Conservation (phyloP, 2,888 invertebrate genomes). For the Leptinotarsa haldemani region DNA sequence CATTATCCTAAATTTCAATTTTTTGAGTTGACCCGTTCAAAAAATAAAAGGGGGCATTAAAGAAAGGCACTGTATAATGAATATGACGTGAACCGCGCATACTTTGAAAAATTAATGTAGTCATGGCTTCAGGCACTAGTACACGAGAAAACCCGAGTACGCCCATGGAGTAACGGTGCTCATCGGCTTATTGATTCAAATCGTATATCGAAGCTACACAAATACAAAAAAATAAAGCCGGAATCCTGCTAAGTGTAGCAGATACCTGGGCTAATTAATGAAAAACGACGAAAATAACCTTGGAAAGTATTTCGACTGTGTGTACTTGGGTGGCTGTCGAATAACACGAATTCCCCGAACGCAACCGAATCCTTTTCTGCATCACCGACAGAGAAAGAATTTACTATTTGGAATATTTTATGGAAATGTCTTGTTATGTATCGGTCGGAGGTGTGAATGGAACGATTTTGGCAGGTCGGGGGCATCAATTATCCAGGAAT, state of each 20-base stretch:
- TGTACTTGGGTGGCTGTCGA: slow-evolving; percentile 32
- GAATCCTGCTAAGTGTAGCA: slow-evolving; percentile 31
- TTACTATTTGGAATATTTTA: slow-evolving; percentile 19
- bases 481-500: slow-evolving; percentile 4
- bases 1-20: too few relatives aligned
- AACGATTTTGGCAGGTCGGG: neutral
- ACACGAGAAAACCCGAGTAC: neutral
- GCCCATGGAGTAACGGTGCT: slow-evolving; percentile 22
- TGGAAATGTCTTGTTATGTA: slow-evolving; percentile 14
- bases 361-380: slow-evolving; percentile 21
- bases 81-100: neutral
- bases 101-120: neutral
- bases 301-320: slow-evolving; percentile 18
- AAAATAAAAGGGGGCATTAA: too few relatives aligned
- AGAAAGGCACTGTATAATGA: neutral
- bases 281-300: slow-evolving; percentile 27
- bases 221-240: slow-evolving; percentile 19
- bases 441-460: slow-evolving; percentile 11
- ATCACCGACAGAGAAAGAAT: slow-evolving; percentile 9
- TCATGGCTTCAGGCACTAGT: neutral
- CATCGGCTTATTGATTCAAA: slow-evolving; percentile 27
- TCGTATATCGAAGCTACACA: slow-evolving; percentile 32
- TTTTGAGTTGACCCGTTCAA: too few relatives aligned
- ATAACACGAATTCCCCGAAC: slow-evolving; percentile 26
- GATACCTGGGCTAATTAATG: slow-evolving; percentile 30